A percentile compares a stretch with the other conserved stretches of the same genome.
Evolutionary conservation across 1,140 invertebrate genomes (phyloP).

Genomic region (Drosophila pseudoananassae): DNA sequence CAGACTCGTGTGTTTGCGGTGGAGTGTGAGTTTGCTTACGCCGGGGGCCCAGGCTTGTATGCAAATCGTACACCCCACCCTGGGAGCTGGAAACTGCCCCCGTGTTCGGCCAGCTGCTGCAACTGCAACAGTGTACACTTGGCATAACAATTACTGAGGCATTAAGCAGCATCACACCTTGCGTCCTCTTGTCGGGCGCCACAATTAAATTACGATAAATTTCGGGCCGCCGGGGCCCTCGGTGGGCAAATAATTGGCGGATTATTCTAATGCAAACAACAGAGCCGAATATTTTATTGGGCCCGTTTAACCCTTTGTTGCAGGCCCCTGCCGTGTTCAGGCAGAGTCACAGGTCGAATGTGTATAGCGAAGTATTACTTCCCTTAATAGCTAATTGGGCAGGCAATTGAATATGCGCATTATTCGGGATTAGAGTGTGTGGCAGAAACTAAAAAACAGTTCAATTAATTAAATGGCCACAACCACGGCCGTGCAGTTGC

Average conservation of each 20-base stretch:
- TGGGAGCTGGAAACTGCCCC: not conserved
- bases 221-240: slow-evolving; percentile 16
- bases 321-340: not conserved
- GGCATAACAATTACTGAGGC: slow-evolving; percentile 59
- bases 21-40: slow-evolving; percentile 23
- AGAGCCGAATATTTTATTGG: not conserved
- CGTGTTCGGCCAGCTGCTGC: slow-evolving; percentile 27
- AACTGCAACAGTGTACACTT: slow-evolving; percentile 50
- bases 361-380: not conserved
- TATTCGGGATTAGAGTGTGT: slow-evolving; percentile 30
- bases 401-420: slow-evolving; percentile 27
- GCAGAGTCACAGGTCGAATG: not conserved
- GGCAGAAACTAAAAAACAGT: slow-evolving; percentile 8
- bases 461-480: slow-evolving; percentile 42
- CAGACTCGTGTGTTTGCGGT: slow-evolving; percentile 15
- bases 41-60: slow-evolving; percentile 41
- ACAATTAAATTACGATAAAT: slow-evolving; percentile 64
- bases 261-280: slow-evolving; percentile 25
- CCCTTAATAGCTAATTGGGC: slow-evolving; percentile 29
- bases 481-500: slow-evolving; percentile 7
- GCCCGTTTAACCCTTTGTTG: not conserved
- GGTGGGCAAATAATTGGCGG: slow-evolving; percentile 23
- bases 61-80: slow-evolving; percentile 27
- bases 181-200: slow-evolving; percentile 39
- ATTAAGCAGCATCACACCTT: slow-evolving; percentile 76